Percentiles rank a stretch among this genome's conserved stretches.
phyloP scores from a whole-genome alignment of 2,113 vertebrate genomes.

The Nerophis lumbriciformis region DNA sequence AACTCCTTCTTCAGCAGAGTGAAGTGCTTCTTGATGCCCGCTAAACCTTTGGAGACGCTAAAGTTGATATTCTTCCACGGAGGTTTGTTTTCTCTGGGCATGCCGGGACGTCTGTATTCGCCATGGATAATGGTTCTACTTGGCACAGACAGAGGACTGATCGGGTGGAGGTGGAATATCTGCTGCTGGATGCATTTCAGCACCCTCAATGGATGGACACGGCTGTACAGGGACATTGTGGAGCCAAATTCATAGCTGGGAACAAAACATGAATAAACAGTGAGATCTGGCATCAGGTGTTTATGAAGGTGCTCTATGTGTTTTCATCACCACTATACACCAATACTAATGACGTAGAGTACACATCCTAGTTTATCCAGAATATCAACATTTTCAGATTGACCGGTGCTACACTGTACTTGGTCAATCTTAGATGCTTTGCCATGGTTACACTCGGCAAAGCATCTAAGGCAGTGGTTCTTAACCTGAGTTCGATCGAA shows the following conservation, averaged over 20 bases:
- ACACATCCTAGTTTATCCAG: too few relatives aligned
- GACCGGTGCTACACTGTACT: too few relatives aligned
- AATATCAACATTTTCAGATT: too few relatives aligned
- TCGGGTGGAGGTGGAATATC: constrained; percentile 25
- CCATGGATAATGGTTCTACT: constrained; percentile 39
- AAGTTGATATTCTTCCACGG: constrained; percentile 71
- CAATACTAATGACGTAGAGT: too few relatives aligned
- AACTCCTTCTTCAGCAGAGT: constrained; percentile 73
- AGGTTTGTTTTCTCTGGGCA: constrained; percentile 53
- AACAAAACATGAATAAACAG: not conserved
- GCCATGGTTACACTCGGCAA: too few relatives aligned
- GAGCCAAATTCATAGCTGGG: constrained; percentile 13
- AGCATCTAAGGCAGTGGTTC: too few relatives aligned
- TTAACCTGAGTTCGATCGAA: too few relatives aligned
- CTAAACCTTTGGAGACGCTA: constrained; percentile 76
- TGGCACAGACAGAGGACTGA: constrained; percentile 8
- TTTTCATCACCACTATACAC: not conserved
- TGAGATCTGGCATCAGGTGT: not conserved
- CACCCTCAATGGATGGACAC: constrained; percentile 38
- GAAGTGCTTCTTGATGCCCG: constrained; percentile 76
- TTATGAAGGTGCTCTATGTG: too few relatives aligned
- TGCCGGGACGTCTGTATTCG: constrained; percentile 76
- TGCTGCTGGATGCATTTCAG: constrained; percentile 23
- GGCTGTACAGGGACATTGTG: constrained; percentile 33
- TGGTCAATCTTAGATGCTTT: too few relatives aligned